Evolutionary conservation across 2,888 invertebrate genomes (phyloP), one percentile per base, ranked within the genome.

Genomic region (Noctua janthina): DNA sequence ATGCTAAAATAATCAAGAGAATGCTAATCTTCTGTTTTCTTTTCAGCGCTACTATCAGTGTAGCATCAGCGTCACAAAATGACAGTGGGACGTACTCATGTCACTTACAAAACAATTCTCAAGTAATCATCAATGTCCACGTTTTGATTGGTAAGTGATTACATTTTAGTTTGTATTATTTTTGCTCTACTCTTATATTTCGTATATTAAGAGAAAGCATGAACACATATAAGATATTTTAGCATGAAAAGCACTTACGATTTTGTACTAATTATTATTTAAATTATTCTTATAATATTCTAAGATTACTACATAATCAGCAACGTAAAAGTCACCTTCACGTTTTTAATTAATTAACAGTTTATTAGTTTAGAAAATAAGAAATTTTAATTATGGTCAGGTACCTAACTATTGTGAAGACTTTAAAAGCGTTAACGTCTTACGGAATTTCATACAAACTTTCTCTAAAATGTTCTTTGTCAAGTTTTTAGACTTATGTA

Each of bases 11-110:
- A 17, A 56, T 39, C 20, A 8, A 46, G 4, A 43, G 2, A 17
- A 35, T 46, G 35, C 15, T 17, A 15, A 78, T 71, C 7, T 39
- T 46, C 10, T 49, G 17, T 78, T 89, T 89, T 81, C 82, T 81
- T 95, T 95, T 76, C 93, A 97, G 95, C 87, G 94, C 97, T n/a
- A 96, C 97, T 74, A 95, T 97, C 90, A 96, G 94, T 83, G 96
- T 97, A 62, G 92, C 95, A 43, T 97, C 97, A 83, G 98, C 98
- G 46, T 97, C 97, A 83, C 97, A 98, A 92, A 97, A 97, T 81
- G 98, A 98, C 92, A 98, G 97, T 90, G 98, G 98, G 23, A 97
- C 97, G 62, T 98, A 98, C 91, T 97, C 97, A 51, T 98, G 98
- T 92, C 96, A 97, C 75, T 96, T 98, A 86, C 97, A 97, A 85